Evolutionary conservation across 2,797 vertebrate genomes (phyloP), one percentile per base, ranked within the genome.

Genomic region (Nyctibius grandis): DNA sequence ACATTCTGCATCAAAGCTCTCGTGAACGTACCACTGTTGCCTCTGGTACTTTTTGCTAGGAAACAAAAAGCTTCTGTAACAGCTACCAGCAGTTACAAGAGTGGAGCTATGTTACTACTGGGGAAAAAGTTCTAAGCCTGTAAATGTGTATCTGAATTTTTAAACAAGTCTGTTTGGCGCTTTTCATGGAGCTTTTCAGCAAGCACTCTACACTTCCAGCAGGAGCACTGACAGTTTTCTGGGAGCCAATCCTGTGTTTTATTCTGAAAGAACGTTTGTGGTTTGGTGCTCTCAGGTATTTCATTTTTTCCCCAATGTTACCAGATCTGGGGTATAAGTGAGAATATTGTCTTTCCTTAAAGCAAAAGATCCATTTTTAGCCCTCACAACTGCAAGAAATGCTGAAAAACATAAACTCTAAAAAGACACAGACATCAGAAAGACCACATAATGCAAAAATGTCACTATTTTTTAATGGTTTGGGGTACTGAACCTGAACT

Each of bases 1-100:
- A 88, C 74, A 82, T 82, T 25, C 26, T 64, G 40, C 88, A 95
- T 95, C 96, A 96, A 94, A 96, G 94, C 70, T 65, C 21, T 80
- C 78, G 80, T 78, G 36, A 80, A 53, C 0, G 5, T 75, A 89
- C 31, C 29, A 11, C 73, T 88, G 59, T 67, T 93, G 85, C 77
- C 85, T 87, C 83, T 69, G 74, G 65, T 88, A 73, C 26, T 77
- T 89, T 79, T 48, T 86, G 54, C 80, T 48, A 34, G 36, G 67
- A 95, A 93, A 93, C 82, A 91, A 91, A 93, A 94, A 88, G 48
- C 61, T 89, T 60, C 68, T 44, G n/a, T 70, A 73, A 79, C 70
- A 79, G 48, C 82, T 76, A 78, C 47, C 38, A 85, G 64, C 54
- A 64, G 22, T 51, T 68, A 56, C 60, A 84, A 8, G 56, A 94